Evolutionary conservation across 2,797 vertebrate genomes (phyloP).

Genomic region (Acipenser oxyrinchus): DNA sequence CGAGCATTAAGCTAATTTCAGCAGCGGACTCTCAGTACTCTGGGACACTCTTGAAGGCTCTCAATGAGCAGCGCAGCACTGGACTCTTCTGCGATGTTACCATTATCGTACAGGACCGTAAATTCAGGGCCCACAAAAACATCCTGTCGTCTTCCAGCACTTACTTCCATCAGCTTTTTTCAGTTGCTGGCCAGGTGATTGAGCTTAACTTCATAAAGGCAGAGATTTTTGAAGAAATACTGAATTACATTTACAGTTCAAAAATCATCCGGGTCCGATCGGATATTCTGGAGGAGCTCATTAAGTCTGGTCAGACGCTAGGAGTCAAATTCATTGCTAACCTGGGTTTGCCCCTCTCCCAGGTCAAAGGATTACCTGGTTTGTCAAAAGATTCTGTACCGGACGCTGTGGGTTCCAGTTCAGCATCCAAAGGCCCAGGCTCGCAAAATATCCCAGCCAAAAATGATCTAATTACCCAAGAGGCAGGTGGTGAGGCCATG

Average conservation of each 20-base stretch:
- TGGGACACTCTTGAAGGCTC: slow-evolving; percentile 71
- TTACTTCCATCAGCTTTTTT: slow-evolving; percentile 91
- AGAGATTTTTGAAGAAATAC: slow-evolving; percentile 90
- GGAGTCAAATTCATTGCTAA: slow-evolving; percentile 93
- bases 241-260: slow-evolving; percentile 95
- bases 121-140: slow-evolving; percentile 90
- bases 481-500: slow-evolving; percentile 51
- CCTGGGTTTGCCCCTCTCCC: slow-evolving; percentile 64
- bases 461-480: slow-evolving; percentile 40
- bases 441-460: slow-evolving; percentile 23
- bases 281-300: slow-evolving; percentile 87
- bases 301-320: slow-evolving; percentile 81
- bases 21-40: slow-evolving; percentile 89
- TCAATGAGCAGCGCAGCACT: slow-evolving; percentile 84
- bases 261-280: slow-evolving; percentile 80
- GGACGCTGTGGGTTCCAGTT: slow-evolving; percentile 37
- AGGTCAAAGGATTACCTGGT: slow-evolving; percentile 71
- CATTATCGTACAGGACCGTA: slow-evolving; percentile 90
- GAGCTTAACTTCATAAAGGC: slow-evolving; percentile 91
- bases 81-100: slow-evolving; percentile 96
- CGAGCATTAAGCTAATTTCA: slow-evolving; percentile 88
- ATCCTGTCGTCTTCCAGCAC: slow-evolving; percentile 88
- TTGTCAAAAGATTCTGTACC: slow-evolving; percentile 55
- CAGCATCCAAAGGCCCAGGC: slow-evolving; percentile 37
- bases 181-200: slow-evolving; percentile 82